Evolutionary conservation across 2,888 invertebrate genomes (phyloP), one percentile per base, ranked within the genome.

Genomic region (Chironomus tentans): DNA sequence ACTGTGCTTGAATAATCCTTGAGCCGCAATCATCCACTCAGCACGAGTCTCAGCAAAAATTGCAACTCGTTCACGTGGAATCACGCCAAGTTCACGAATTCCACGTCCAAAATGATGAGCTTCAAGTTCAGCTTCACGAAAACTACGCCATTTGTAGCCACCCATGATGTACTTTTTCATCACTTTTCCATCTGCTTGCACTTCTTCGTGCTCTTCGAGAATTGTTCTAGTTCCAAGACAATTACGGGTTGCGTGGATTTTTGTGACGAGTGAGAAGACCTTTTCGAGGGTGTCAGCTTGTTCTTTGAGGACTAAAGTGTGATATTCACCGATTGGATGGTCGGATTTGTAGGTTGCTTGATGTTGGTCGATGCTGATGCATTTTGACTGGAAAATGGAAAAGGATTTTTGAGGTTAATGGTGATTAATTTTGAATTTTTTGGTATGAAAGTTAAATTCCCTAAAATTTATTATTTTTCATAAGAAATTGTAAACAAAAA

Each of bases 101-200:
- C 98, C 98, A 77, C 90, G 90, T 70, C 94, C 94, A 83, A 98
- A 92, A 79, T 89, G 86, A 0, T 87, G 84, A 4, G 95, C 91
- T 82, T 91, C 86, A n/a, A 85, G 84, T 81, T 94, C 91, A 79
- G 82, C 90, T 79, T 94, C 92, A 47, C 85, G 84, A 84, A 90
- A 97, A 4, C 92, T 90, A 78, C 92, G 91, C 97, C 97, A 98
- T 80, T 88, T 87, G 85, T 98, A 98, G 61, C 93, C 91, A 71
- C 97, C 98, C 90, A 97, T 90, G 80, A 93, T 92, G 85, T 94
- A 94, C 92, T 98, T 98, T 85, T 97, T 97, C 83, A 98, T 98
- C 70, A 97, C 88, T 78, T 95, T 89, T 70, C 98, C 98, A 82
- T 97, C 97, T 1, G 94, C 91, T 83, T 98, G 98, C 12, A 90